phyloP scores from a whole-genome alignment of 2,888 invertebrate species.

The Sesia apiformis region DNA sequence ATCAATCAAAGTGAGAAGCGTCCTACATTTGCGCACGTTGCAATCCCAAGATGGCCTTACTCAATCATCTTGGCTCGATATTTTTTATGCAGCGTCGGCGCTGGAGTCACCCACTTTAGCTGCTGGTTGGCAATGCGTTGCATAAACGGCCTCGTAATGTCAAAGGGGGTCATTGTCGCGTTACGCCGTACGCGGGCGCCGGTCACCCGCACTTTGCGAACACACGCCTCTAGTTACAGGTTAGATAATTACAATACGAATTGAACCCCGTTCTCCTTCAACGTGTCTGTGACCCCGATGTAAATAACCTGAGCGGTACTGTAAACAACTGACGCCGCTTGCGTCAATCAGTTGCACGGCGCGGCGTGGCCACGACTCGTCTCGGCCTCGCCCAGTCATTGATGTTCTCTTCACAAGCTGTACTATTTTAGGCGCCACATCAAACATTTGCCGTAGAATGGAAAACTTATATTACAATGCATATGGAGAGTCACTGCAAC shows the following conservation, averaged over 20 bases:
- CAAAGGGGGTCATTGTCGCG: constrained; percentile 68
- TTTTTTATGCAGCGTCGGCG: constrained; percentile 37
- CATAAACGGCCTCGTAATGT: constrained; percentile 66
- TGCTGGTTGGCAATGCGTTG: constrained; percentile 53
- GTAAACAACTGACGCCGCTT: constrained; percentile 66
- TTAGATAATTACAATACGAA: constrained; percentile 59
- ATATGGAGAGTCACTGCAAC: constrained; percentile 4
- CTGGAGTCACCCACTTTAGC: constrained; percentile 47
- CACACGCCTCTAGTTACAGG: constrained; percentile 15
- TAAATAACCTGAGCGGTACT: constrained; percentile 69
- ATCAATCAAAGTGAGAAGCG: constrained; percentile 19
- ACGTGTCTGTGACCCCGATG: constrained; percentile 73
- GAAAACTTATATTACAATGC: constrained; percentile 20
- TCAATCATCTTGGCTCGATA: constrained; percentile 25
- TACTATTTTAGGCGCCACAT: constrained; percentile 33
- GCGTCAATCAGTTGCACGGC: constrained; percentile 56
- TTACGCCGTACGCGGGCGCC: constrained; percentile 38
- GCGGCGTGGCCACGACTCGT: constrained; percentile 12
- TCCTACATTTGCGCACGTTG: constrained; percentile 17
- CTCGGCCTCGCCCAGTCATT: constrained; percentile 30
- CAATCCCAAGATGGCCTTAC: constrained; percentile 37
- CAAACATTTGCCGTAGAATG: constrained; percentile 16
- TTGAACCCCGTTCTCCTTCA: constrained; percentile 63
- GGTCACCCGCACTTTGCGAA: constrained; percentile 16
- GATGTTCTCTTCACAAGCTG: constrained; percentile 31